Conservation (phyloP, 2,888 invertebrate species). For the Xestia sexstrigata region DNA sequence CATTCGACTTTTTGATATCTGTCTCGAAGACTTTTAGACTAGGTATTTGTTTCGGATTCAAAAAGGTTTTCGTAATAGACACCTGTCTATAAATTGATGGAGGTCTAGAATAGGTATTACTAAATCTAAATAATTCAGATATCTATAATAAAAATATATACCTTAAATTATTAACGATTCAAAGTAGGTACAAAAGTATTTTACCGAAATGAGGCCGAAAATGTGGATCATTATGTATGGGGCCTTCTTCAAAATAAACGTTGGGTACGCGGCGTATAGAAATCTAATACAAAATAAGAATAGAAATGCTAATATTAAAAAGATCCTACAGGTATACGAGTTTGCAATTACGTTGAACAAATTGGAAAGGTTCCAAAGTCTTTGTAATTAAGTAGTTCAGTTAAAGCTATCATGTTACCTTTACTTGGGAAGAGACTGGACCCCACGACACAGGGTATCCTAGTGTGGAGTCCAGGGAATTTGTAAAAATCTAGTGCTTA, state of each 20-base stretch:
- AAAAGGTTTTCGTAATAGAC: conserved; percentile 23
- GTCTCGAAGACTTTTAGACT: conserved; percentile 10
- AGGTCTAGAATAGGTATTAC: conserved; percentile 29
- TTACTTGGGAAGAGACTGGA: no score
- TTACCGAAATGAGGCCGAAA: conserved; percentile 17
- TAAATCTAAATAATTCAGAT: conserved; percentile 37
- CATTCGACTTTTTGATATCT: conserved; percentile 24
- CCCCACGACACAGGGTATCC: no score
- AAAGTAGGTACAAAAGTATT: conserved; percentile 15
- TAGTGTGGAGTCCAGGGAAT: no score
- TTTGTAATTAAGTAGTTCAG: no score
- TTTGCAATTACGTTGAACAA: conserved; percentile 18
- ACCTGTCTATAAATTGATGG: conserved; percentile 44
- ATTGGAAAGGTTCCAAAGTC: conserved; percentile 26
- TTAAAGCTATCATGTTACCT: no score
- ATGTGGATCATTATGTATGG: neutral
- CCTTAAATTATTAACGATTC: neutral
- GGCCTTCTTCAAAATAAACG: conserved; percentile 19
- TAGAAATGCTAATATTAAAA: conserved; percentile 20
- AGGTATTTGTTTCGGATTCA: conserved; percentile 18
- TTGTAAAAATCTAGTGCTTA: no score
- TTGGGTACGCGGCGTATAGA: neutral
- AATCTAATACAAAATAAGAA: conserved; percentile 22
- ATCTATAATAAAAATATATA: conserved; percentile 12
- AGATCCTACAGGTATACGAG: conserved; percentile 3